A percentile compares a stretch with the other conserved stretches of the same genome.
These are phyloP conservation scores for Dufourea novaeangliae DNA, from an alignment of 1,140 invertebrate species.

Conservation along the genomic window DNA sequence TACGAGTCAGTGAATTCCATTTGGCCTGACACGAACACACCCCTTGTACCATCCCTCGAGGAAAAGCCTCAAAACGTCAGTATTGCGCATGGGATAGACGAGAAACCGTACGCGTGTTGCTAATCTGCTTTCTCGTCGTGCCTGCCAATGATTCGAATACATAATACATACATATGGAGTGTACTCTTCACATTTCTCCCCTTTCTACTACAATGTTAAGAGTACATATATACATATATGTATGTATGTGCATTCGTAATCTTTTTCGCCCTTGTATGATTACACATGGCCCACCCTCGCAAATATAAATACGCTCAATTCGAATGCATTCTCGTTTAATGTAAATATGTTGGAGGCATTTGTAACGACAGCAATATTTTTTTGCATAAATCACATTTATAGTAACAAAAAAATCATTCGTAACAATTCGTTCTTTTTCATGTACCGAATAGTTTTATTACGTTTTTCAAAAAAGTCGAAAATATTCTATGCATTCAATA, in stretches of 20 bases:
- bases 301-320: no score
- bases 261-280: no score
- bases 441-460: neutral
- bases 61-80: constrained; percentile 75
- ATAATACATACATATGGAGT: neutral
- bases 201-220: no score
- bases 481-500: constrained; percentile 4
- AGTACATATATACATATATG: no score
- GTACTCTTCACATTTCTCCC: no score
- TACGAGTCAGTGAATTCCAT: constrained; percentile 80
- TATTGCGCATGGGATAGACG: constrained; percentile 84
- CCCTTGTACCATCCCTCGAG: constrained; percentile 69
- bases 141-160: no score
- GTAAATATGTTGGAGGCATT: neutral
- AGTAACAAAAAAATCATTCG: neutral
- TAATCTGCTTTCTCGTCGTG: constrained; percentile 66
- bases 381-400: neutral
- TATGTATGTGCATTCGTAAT: no score
- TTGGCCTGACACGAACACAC: constrained; percentile 61
- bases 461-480: constrained; percentile 26
- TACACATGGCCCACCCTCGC: no score
- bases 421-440: neutral
- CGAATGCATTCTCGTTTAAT: neutral
- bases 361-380: neutral
- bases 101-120: constrained; percentile 83